phyloP scores from a whole-genome alignment of 2,888 invertebrate genomes.

The Diaprepes abbreviatus region DNA sequence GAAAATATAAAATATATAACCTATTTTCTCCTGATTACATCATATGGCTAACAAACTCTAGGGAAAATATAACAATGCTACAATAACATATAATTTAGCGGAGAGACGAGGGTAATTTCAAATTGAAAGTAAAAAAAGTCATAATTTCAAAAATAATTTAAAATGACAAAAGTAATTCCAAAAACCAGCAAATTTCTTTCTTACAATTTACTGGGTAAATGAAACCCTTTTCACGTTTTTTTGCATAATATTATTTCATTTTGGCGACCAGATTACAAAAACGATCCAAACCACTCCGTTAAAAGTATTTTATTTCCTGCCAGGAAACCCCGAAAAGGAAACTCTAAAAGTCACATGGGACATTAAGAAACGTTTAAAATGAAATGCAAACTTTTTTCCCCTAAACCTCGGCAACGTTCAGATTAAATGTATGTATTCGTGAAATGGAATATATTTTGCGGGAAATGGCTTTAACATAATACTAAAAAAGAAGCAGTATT shows the following conservation, averaged over 20 bases:
- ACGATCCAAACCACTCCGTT: slow-evolving; percentile 13
- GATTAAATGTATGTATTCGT: slow-evolving; percentile 29
- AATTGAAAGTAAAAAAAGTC: no score
- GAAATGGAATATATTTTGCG: slow-evolving; percentile 14
- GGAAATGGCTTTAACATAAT: slow-evolving; percentile 8
- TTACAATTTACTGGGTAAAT: no score
- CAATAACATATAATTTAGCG: no score
- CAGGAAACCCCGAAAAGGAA: slow-evolving; percentile 33
- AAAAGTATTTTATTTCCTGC: slow-evolving; percentile 36
- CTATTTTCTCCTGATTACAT: no score
- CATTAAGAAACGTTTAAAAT: slow-evolving; percentile 42
- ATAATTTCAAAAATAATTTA: no score
- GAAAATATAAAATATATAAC: no score
- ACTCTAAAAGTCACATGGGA: slow-evolving; percentile 35
- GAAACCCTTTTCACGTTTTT: no score
- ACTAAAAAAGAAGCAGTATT: neutral
- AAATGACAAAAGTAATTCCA: no score
- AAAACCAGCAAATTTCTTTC: no score
- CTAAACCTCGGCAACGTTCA: slow-evolving; percentile 21
- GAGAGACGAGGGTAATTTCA: no score
- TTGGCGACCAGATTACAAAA: slow-evolving; percentile 14
- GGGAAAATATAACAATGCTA: no score
- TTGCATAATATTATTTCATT: neutral
- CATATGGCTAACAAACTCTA: no score
- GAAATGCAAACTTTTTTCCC: slow-evolving; percentile 38